phyloP scores from a whole-genome alignment of 2,888 invertebrate species.

The Tupiocoris notatus region DNA sequence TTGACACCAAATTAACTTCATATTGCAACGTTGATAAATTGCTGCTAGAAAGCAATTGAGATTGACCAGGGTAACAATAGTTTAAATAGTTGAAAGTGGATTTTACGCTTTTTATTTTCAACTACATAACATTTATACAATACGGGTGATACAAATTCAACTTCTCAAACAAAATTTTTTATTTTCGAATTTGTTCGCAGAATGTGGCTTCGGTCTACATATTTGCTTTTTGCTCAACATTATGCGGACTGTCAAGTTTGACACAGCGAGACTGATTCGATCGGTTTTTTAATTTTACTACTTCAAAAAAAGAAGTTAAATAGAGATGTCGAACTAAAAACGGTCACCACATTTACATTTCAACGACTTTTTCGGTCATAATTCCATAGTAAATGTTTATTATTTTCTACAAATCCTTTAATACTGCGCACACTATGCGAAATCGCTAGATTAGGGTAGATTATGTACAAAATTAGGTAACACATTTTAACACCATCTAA shows the following conservation, averaged over 20 bases:
- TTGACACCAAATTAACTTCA: too few species aligned
- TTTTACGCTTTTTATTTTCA: constrained; percentile 33
- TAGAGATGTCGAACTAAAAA: too few species aligned
- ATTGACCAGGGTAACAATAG: too few species aligned
- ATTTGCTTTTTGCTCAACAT: constrained; percentile 39
- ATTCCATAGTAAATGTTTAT: constrained; percentile 10
- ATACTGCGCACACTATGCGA: constrained; percentile 41
- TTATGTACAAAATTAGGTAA: constrained; percentile 47
- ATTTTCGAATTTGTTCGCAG: constrained; percentile 30
- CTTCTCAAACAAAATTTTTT: constrained; percentile 23
- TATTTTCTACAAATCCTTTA: constrained; percentile 6
- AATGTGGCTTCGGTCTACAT: constrained; percentile 43
- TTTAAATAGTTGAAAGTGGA: neutral
- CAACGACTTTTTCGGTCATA: neutral
- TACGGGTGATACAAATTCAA: constrained; percentile 29
- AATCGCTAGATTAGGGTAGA: constrained; percentile 10
- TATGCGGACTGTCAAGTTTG: neutral
- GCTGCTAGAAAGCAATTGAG: too few species aligned
- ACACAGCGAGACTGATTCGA: constrained; percentile 16
- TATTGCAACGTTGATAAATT: too few species aligned
- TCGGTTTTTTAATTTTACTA: constrained; percentile 42
- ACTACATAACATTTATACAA: constrained; percentile 38
- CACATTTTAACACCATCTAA: constrained; percentile 33
- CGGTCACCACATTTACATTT: neutral
- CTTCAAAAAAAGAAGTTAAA: too few species aligned